Evolutionary conservation across 1,140 invertebrate species (phyloP).

Genomic region (Eciton burchellii): DNA sequence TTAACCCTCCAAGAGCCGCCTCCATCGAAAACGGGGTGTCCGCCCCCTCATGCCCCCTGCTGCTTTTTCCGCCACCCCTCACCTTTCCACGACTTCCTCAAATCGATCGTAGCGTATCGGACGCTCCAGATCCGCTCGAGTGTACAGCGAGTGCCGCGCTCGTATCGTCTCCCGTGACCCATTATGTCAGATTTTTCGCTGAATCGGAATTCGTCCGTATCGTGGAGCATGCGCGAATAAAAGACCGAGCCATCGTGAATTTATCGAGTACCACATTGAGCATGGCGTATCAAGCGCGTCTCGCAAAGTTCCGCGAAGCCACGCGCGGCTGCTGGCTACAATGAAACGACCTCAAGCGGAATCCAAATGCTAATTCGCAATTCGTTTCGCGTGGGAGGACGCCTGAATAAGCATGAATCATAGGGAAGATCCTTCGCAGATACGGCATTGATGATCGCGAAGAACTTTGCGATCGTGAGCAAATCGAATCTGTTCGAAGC

Average conservation of each 20-base stretch:
- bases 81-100: not conserved
- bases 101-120: constrained; percentile 62
- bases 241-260: constrained; percentile 38
- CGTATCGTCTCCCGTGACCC: constrained; percentile 28
- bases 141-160: constrained; percentile 52
- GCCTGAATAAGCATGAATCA: not conserved
- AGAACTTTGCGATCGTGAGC: not conserved
- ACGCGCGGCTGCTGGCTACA: not conserved
- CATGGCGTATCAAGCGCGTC: constrained; percentile 1
- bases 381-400: not conserved
- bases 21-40: too few relatives aligned
- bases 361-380: constrained; percentile 28
- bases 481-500: not conserved
- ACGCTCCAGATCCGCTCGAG: constrained; percentile 58
- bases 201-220: constrained; percentile 48
- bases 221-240: constrained; percentile 36
- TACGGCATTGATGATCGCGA: not conserved
- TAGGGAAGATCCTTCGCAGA: constrained; percentile 2
- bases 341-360: not conserved
- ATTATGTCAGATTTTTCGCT: constrained; percentile 62
- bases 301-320: constrained; percentile 13
- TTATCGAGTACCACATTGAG: constrained; percentile 36
- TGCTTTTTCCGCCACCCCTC: not conserved
- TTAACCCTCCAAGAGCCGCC: constrained; percentile 1
- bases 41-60: too few relatives aligned